Conservation (phyloP, 2,888 invertebrate species). For the Sarcophaga subvicina region DNA sequence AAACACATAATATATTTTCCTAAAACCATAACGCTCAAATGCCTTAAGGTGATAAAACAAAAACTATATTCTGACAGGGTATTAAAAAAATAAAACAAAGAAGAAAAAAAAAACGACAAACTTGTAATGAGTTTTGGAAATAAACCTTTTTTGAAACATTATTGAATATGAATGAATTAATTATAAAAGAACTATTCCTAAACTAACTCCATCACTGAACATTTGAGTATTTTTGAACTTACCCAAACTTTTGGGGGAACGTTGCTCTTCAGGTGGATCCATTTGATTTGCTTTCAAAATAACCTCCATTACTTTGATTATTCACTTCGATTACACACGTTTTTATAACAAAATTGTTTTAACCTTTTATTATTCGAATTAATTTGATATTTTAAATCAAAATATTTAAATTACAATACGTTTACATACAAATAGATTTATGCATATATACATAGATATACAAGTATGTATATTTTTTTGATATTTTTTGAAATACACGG, state of each 20-base stretch:
- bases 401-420: too few relatives aligned
- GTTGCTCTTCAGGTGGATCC: constrained; percentile 77
- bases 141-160: too few relatives aligned
- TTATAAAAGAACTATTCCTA: background rate
- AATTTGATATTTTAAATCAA: too few relatives aligned
- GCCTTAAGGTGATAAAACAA: constrained; percentile 52
- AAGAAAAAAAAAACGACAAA: background rate
- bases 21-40: constrained; percentile 31
- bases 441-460: too few relatives aligned
- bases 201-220: background rate
- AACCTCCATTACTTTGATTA: constrained; percentile 72
- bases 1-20: background rate
- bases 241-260: constrained; percentile 79
- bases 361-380: too few relatives aligned
- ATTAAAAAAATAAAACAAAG: background rate
- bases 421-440: too few relatives aligned
- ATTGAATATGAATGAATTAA: too few relatives aligned
- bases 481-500: too few relatives aligned
- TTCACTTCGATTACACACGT: background rate
- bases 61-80: background rate
- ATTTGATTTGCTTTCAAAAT: constrained; percentile 77
- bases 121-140: background rate
- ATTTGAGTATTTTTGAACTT: constrained; percentile 56
- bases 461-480: too few relatives aligned
- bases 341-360: too few relatives aligned